Base-by-base conservation (phyloP, 1,140 invertebrate species). In the Hermetia illucens region DNA sequence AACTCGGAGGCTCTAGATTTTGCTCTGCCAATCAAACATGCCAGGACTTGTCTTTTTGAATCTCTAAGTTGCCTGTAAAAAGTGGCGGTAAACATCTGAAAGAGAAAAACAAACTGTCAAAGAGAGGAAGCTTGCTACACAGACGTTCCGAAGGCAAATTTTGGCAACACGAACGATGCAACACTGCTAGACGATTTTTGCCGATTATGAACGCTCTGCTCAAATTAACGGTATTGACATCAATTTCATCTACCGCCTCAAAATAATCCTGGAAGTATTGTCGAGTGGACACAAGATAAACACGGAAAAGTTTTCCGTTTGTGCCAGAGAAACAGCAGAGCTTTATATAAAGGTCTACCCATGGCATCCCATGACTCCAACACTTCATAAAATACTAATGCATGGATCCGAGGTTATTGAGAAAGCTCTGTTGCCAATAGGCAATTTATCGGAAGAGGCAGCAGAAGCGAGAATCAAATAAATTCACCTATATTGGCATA, bases 1-100 rank as follows among this genome's bases (percentile, higher is more conserved):
- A 39, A 43, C 24, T 31, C 40, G 34, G n/a, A n/a, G n/a, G n/a
- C n/a, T n/a, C n/a, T n/a, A 3, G 17, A 51, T 17, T 63, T 58
- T 41, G 60, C 55, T 5, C 20, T 65, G 17, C 62, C 57, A 4
- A 48, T 48, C 1, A 39, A 61, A 17, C 61, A 63, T 45, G 52
- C 47, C 0, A 49, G 50, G 38, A 62, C 60, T 33, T 34, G 50
- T 1, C 50, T 55, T 32, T 51, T 61, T 31, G 48, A 62, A 40
- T 48, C 39, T n/a, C 33, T 52, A n/a, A 42, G 58, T 9, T 51
- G 61, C 42, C 21, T 62, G 3, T 44, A 51, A 49, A 54, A 59
- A 19, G n/a, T n/a, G n/a, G n/a, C n/a, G n/a, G n/a, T n/a, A n/a
- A n/a, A n/a, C n/a, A 53, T 41, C 43, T 39, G 44, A 39, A 27